Evolutionary conservation across 2,113 vertebrate species (phyloP), one percentile per base, ranked within the genome.

Genomic region (Lepisosteus oculatus): DNA sequence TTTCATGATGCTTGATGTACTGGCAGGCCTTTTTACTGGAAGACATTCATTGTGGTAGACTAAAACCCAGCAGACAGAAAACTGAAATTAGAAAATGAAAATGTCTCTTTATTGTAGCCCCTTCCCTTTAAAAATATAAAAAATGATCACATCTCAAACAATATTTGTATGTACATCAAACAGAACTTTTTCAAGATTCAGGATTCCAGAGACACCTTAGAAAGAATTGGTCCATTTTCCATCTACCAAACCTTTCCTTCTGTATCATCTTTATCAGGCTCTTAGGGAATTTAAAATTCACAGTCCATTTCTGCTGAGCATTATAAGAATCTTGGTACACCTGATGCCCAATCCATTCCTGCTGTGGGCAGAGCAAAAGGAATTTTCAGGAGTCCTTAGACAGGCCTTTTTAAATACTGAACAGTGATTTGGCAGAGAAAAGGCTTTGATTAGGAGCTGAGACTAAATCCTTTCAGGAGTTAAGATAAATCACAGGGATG

Each of bases 221-320:
- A 78, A 73, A 83, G 80, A 84, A 81, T 80, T 75, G 82, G 77
- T 85, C 80, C 76, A 55, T 74, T 80, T 51, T 51, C 9, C 47
- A 6, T 29, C 71, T 81, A 82, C 76, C 83, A 85, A 72, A 81
- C 75, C 73, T 77, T 56, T 75, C 79, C 69, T 77, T 71, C 71
- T 77, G 75, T 43, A 76, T 68, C 72, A 51, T 76, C 72, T 9
- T 74, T 17, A 43, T 11, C 79, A 81, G 77, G 82, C 83, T 78
- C 79, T 9, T 14, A 71, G 74, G 78, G 72, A 66, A 59, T 59
- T 6, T 8, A 6, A 59, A 74, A 79, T 76, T 69, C 81, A 76
- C 76, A 82, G 76, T 77, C 79, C 78, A 80, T 79, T 77, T 71
- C 71, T 73, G 74, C 62, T 12, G 3, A 70, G 77, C 43, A 44